Evolutionary conservation across 1,140 invertebrate species (phyloP).

Genomic region (Trigoniulus corallinus): DNA sequence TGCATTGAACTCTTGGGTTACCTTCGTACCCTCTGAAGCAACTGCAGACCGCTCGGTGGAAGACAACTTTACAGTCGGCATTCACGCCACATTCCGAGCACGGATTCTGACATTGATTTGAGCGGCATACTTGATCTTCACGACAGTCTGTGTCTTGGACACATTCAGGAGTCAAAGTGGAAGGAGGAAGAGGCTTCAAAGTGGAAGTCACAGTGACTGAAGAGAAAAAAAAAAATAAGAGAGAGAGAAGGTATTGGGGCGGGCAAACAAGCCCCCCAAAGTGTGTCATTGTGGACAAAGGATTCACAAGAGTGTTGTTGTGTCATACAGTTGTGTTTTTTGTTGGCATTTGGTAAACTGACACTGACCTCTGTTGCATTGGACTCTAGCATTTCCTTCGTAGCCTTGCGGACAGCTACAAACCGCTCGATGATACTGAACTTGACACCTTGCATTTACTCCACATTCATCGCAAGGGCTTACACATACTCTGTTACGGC

Average conservation of each 20-base stretch:
- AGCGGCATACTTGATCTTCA: constrained; percentile 75
- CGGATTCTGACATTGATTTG: constrained; percentile 69
- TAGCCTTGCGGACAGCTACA: constrained; percentile 44
- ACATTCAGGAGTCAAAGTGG: constrained; percentile 33
- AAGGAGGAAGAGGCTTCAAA: background rate
- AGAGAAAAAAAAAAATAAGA: background rate
- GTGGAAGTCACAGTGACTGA: background rate
- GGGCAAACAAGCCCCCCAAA: too few relatives aligned
- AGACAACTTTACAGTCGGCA: constrained; percentile 63
- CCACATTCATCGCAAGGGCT: constrained; percentile 7
- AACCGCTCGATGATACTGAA: constrained; percentile 43
- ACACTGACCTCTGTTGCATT: background rate
- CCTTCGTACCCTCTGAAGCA: constrained; percentile 75
- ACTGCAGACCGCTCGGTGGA: constrained; percentile 64
- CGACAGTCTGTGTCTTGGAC: constrained; percentile 75
- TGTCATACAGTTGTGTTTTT: background rate
- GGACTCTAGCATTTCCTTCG: constrained; percentile 10
- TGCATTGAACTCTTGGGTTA: constrained; percentile 39
- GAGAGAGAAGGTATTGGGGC: background rate
- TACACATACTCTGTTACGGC: background rate
- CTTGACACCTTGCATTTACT: constrained; percentile 5
- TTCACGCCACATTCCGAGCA: constrained; percentile 79
- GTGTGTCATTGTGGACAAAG: background rate
- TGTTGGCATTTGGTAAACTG: background rate
- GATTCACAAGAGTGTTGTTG: background rate